Conservation (phyloP, 2,888 invertebrate species). For the Philopedon plagiatum region DNA sequence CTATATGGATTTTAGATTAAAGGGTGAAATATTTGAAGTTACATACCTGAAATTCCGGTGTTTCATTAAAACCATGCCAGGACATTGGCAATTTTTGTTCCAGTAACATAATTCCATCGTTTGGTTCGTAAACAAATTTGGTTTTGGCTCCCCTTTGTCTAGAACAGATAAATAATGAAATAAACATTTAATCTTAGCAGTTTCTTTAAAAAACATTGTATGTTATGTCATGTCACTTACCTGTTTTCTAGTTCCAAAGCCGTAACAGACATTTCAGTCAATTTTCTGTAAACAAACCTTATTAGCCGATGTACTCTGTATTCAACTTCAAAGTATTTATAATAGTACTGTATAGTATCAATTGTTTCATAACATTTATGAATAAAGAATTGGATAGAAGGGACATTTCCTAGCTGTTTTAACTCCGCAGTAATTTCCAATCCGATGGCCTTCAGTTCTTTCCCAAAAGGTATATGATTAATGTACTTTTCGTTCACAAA, state of each 20-base stretch:
- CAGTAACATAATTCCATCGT: constrained; percentile 81
- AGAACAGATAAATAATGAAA: too few species aligned
- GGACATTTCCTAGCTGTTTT: constrained; percentile 74
- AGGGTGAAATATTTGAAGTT: too few species aligned
- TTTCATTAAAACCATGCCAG: constrained; percentile 92
- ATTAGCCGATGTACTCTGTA: constrained; percentile 77
- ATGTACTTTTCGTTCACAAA: constrained; percentile 79
- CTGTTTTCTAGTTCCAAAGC: constrained; percentile 85
- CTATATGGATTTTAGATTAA: too few species aligned
- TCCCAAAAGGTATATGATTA: constrained; percentile 78
- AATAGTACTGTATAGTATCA: constrained; percentile 78
- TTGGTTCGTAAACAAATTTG: constrained; percentile 88
- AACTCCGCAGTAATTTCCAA: constrained; percentile 76
- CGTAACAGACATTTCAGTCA: constrained; percentile 82
- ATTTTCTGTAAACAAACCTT: constrained; percentile 78
- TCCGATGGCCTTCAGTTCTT: constrained; percentile 75
- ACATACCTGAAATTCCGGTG: constrained; percentile 80
- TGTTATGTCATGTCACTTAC: constrained; percentile 62
- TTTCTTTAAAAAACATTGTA: neutral
- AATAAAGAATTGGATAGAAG: constrained; percentile 73
- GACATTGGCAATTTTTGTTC: constrained; percentile 93
- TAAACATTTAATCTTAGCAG: neutral
- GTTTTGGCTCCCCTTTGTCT: constrained; percentile 88
- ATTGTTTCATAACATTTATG: constrained; percentile 75
- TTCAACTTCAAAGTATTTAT: constrained; percentile 82